Conservation (phyloP, 2,888 invertebrate species). For the Ophioninae sp. region DNA sequence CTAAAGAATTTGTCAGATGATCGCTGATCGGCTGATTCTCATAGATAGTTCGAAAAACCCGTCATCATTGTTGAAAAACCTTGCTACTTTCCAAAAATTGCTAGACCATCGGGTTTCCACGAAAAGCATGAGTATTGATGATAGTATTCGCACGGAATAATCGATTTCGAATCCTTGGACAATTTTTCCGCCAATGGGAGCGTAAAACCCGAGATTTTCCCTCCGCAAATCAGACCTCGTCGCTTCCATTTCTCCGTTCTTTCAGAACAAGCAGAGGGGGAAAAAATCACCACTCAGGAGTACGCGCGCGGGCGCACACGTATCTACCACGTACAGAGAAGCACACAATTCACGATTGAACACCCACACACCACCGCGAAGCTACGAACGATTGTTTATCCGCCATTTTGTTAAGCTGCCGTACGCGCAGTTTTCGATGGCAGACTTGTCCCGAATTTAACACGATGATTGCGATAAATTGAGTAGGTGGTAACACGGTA, state of each 20-base stretch:
- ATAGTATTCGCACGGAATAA: too few species aligned
- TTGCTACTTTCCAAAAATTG: too few species aligned
- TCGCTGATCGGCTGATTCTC: too few species aligned
- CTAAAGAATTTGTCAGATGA: too few species aligned
- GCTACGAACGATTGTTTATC: slow-evolving; percentile 72
- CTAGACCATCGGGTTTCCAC: too few species aligned
- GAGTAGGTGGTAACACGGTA: slow-evolving; percentile 38
- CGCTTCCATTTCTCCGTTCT: neutral
- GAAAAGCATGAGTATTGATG: too few species aligned
- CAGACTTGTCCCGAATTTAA: slow-evolving; percentile 61
- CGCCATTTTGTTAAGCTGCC: slow-evolving; percentile 76
- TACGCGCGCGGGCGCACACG: slow-evolving; percentile 34
- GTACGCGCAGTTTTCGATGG: slow-evolving; percentile 72
- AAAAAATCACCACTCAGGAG: neutral
- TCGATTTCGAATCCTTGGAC: too few species aligned
- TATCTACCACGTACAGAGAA: slow-evolving; percentile 17
- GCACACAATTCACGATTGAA: slow-evolving; percentile 14
- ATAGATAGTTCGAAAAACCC: too few species aligned
- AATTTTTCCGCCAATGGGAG: too few species aligned
- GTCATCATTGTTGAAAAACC: too few species aligned
- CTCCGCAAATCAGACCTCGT: slow-evolving; percentile 28
- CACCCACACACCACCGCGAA: slow-evolving; percentile 13
- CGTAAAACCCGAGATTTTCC: too few species aligned
- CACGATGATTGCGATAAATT: slow-evolving; percentile 53
- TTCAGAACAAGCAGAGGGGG: neutral